These are phyloP conservation scores for Bombus cullumanus DNA, from an alignment of 1,140 invertebrate species.

Conservation along the genomic window DNA sequence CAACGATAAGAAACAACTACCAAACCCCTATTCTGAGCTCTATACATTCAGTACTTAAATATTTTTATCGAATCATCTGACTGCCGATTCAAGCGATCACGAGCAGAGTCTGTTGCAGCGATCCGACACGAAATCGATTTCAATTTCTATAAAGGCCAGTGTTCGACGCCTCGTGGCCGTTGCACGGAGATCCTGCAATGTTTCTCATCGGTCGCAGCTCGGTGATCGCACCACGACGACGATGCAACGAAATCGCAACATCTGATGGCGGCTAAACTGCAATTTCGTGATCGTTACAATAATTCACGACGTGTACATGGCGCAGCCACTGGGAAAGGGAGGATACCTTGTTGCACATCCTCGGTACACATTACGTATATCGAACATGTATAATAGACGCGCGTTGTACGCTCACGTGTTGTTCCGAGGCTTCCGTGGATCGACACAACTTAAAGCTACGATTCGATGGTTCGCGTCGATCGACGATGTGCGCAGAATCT, in stretches of 20 bases:
- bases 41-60: too few relatives aligned
- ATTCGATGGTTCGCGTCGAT: neutral
- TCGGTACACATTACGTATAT: neutral
- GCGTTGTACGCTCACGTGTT: neutral
- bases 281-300: conserved; percentile 49
- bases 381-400: conserved; percentile 18
- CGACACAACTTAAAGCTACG: conserved; percentile 8
- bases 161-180: neutral
- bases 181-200: neutral
- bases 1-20: too few relatives aligned
- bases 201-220: conserved; percentile 36
- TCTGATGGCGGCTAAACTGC: conserved; percentile 34
- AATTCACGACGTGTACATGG: conserved; percentile 25
- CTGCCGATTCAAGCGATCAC: neutral
- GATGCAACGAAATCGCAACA: conserved; percentile 1
- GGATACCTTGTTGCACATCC: conserved; percentile 15
- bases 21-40: too few relatives aligned
- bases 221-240: neutral
- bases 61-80: neutral
- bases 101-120: neutral
- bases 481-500: neutral
- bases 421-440: conserved; percentile 14
- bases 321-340: conserved; percentile 8
- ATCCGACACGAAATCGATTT: conserved; percentile 38
- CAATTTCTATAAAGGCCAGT: conserved; percentile 32